phyloP scores from a whole-genome alignment of 2,888 invertebrate genomes.

The Erannis defoliaria region DNA sequence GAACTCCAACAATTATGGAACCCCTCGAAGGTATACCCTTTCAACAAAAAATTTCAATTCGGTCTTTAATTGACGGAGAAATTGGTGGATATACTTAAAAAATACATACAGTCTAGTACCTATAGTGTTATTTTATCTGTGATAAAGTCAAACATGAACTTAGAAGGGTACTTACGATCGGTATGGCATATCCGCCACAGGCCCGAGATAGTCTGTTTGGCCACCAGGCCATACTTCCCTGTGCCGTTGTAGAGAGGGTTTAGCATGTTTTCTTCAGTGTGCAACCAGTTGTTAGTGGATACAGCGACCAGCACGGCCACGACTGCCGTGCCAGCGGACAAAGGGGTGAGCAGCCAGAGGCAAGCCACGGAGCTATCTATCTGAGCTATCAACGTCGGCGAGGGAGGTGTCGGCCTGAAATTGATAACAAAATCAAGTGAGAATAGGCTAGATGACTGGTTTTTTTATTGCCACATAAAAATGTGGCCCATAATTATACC shows the following conservation, averaged over 20 bases:
- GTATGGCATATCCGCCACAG: slow-evolving; percentile 93
- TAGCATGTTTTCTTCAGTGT: slow-evolving; percentile 94
- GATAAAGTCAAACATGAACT: too few species aligned
- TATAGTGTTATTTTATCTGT: too few species aligned
- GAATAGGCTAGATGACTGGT: too few species aligned
- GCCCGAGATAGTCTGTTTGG: slow-evolving; percentile 93
- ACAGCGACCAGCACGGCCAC: slow-evolving; percentile 91
- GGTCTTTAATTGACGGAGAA: too few species aligned
- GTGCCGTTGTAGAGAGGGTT: slow-evolving; percentile 93
- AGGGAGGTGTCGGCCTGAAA: slow-evolving; percentile 81
- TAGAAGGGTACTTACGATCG: slow-evolving; percentile 90
- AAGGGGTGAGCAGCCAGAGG: slow-evolving; percentile 88
- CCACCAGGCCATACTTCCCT: slow-evolving; percentile 89
- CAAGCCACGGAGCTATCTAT: slow-evolving; percentile 88
- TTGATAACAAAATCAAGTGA: background rate
- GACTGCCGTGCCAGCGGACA: slow-evolving; percentile 90
- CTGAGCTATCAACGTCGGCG: slow-evolving; percentile 78
- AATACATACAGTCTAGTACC: too few species aligned
- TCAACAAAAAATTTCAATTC: too few species aligned
- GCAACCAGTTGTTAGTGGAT: slow-evolving; percentile 94
- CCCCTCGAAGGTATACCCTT: too few species aligned
- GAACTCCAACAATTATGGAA: too few species aligned
- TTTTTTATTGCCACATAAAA: too few species aligned
- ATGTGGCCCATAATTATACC: too few species aligned
- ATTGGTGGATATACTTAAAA: too few species aligned